These are phyloP conservation scores for Lissocephala sabroskyi DNA, from an alignment of 2,888 invertebrate species.

Conservation along the genomic window DNA sequence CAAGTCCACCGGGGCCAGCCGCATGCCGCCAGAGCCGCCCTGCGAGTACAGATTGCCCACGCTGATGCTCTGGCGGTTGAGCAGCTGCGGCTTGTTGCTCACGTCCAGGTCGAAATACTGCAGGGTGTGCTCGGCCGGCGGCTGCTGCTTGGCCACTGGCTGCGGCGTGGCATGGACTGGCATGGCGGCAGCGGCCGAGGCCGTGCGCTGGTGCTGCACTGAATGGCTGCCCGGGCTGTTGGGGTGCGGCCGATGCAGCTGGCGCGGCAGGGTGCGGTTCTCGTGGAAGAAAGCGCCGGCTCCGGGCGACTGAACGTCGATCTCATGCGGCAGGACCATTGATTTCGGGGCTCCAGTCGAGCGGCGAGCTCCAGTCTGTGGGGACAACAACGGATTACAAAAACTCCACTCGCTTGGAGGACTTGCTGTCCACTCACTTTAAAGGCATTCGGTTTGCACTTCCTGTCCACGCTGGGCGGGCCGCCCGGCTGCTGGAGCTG, in stretches of 20 bases:
- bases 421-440: slow-evolving; percentile 65
- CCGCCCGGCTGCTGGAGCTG: slow-evolving; percentile 36
- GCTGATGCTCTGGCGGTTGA: slow-evolving; percentile 66
- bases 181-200: slow-evolving; percentile 58
- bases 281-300: slow-evolving; percentile 47
- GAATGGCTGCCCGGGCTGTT: slow-evolving; percentile 50
- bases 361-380: slow-evolving; percentile 58
- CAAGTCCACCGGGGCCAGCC: slow-evolving; percentile 63
- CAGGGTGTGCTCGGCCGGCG: slow-evolving; percentile 71
- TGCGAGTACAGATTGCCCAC: slow-evolving; percentile 60
- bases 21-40: slow-evolving; percentile 24
- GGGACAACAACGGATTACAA: neutral
- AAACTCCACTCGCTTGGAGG: neutral
- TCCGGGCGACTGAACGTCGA: slow-evolving; percentile 42
- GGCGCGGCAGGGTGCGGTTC: slow-evolving; percentile 69
- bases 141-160: slow-evolving; percentile 12
- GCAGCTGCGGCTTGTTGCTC: slow-evolving; percentile 73
- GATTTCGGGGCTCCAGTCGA: slow-evolving; percentile 64
- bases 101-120: slow-evolving; percentile 91
- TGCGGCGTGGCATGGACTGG: slow-evolving; percentile 13
- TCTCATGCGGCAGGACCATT: slow-evolving; percentile 63
- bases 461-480: slow-evolving; percentile 77
- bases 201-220: slow-evolving; percentile 62
- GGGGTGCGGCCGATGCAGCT: slow-evolving; percentile 45
- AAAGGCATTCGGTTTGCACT: slow-evolving; percentile 76